Evolutionary conservation across 2,113 vertebrate species (phyloP).

Genomic region (Lipophrys pholis): DNA sequence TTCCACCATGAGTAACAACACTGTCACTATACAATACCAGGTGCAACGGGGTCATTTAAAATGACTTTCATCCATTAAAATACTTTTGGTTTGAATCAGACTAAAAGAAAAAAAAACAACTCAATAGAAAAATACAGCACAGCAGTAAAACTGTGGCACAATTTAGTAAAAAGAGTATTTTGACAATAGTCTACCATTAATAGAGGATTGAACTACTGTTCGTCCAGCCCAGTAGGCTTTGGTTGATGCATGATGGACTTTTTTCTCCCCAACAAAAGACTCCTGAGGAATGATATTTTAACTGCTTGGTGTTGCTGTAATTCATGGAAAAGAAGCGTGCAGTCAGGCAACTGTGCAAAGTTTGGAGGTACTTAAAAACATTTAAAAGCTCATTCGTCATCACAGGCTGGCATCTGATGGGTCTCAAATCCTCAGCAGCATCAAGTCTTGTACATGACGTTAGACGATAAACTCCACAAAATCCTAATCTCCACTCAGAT

Average conservation of each 20-base stretch:
- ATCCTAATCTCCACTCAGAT: not conserved
- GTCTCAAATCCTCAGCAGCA: not conserved
- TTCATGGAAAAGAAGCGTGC: no score
- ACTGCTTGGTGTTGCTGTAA: not conserved
- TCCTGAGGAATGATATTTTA: not conserved
- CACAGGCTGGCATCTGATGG: not conserved
- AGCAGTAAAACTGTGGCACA: not conserved
- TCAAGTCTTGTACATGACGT: not conserved
- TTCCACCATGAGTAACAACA: not conserved
- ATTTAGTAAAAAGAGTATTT: not conserved
- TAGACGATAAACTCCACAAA: not conserved
- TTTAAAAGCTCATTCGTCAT: no score
- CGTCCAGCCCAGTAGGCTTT: not conserved
- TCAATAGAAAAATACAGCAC: not conserved
- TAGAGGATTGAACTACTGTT: not conserved
- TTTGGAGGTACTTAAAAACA: no score
- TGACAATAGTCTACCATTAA: not conserved
- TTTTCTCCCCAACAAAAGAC: conserved; percentile 39
- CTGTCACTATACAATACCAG: not conserved
- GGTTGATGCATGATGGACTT: conserved; percentile 2
- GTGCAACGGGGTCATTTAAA: not conserved
- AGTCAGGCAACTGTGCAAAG: no score
- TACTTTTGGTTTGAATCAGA: not conserved
- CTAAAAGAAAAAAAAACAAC: not conserved
- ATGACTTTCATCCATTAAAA: not conserved